Evolutionary conservation across 2,113 vertebrate genomes (phyloP).

Genomic region (Brachionichthys hirsutus): DNA sequence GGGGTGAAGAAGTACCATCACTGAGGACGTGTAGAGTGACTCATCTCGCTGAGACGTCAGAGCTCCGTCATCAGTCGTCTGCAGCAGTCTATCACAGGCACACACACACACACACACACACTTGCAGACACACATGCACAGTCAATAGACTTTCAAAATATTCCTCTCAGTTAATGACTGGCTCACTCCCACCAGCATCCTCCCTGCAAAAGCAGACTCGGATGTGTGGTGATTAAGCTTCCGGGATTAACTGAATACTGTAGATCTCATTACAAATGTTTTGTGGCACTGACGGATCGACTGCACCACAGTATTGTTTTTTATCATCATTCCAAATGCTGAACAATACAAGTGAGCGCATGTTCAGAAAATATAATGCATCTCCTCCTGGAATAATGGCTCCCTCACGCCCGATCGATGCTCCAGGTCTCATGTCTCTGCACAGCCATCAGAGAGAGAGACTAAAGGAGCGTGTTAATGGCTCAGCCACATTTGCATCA

Average conservation of each 20-base stretch:
- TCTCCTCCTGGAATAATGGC: constrained; percentile 28
- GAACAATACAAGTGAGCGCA: constrained; percentile 24
- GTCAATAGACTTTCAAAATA: constrained; percentile 19
- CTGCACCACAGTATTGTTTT: constrained; percentile 14
- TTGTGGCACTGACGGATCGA: constrained; percentile 37
- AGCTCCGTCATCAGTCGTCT: constrained; percentile 62
- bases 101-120: constrained; percentile 5
- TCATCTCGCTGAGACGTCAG: constrained; percentile 72
- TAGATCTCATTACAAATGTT: constrained; percentile 39
- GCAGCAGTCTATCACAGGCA: constrained; percentile 29
- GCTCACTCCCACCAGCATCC: constrained; percentile 33
- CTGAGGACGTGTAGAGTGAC: constrained; percentile 57
- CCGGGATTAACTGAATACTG: constrained; percentile 37
- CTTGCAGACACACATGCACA: constrained; percentile 6
- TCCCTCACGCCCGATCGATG: constrained; percentile 26
- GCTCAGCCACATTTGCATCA: constrained; percentile 53
- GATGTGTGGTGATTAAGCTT: constrained; percentile 31
- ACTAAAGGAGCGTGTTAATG: constrained; percentile 47
- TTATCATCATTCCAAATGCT: constrained; percentile 31
- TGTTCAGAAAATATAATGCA: constrained; percentile 9
- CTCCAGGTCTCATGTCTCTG: constrained; percentile 20
- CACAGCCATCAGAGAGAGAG: constrained; percentile 12
- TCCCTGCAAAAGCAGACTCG: constrained; percentile 39
- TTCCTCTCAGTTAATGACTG: constrained; percentile 39
- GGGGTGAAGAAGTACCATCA: constrained; percentile 23